These are phyloP conservation scores for Ptychobarbus kaznakovi DNA, from an alignment of 2,797 vertebrate species.

Conservation along the genomic window DNA sequence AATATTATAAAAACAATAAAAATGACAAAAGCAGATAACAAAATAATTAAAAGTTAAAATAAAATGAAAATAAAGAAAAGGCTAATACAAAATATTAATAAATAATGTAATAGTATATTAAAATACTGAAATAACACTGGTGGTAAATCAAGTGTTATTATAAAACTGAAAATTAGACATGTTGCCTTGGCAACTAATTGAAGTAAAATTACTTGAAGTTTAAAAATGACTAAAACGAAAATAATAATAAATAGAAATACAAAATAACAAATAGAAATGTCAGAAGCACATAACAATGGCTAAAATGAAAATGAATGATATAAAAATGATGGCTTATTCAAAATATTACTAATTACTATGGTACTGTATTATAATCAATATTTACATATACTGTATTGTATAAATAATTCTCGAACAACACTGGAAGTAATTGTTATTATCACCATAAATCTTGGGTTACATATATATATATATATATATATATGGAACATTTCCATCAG, in stretches of 20 bases:
- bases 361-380: background rate
- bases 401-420: background rate
- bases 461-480: background rate
- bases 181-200: background rate
- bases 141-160: background rate
- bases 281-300: background rate
- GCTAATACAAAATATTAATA: background rate
- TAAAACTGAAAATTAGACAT: background rate
- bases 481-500: background rate
- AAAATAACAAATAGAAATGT: too few relatives aligned
- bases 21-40: background rate
- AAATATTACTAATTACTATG: background rate
- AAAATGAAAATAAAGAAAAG: background rate
- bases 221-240: background rate
- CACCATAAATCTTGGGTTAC: too few relatives aligned
- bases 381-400: background rate
- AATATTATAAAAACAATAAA: background rate
- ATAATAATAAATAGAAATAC: too few relatives aligned
- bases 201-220: background rate
- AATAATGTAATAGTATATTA: background rate
- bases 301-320: background rate
- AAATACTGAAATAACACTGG: background rate
- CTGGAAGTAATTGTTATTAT: background rate
- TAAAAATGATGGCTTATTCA: background rate
- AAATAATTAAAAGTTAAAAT: background rate